Percentiles rank a stretch among this genome's conserved stretches.
phyloP scores from a whole-genome alignment of 2,797 vertebrate genomes.

The Argyrosomus regius region DNA sequence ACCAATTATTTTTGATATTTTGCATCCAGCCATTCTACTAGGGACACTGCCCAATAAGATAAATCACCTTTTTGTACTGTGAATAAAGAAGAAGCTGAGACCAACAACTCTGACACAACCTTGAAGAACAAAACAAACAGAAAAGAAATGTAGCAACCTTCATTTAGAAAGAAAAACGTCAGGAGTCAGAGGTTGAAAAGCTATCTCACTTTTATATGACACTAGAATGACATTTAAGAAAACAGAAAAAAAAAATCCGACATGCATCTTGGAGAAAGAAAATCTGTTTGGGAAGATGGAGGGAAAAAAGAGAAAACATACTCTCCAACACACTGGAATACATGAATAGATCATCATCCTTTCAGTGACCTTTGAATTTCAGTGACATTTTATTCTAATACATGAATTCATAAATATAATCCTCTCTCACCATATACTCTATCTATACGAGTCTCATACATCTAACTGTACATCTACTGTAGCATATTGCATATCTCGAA shows the following conservation, averaged over 20 bases:
- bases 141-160: not conserved
- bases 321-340: constrained; percentile 52
- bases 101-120: not conserved
- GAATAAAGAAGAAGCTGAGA: not conserved
- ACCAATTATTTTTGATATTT: not conserved
- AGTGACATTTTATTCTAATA: constrained; percentile 70
- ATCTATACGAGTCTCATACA: constrained; percentile 72
- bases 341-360: constrained; percentile 67
- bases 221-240: constrained; percentile 78
- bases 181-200: constrained; percentile 71
- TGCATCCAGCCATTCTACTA: not conserved
- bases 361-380: constrained; percentile 71
- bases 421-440: constrained; percentile 69
- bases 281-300: constrained; percentile 17
- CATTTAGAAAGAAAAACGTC: constrained; percentile 32
- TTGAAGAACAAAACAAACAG: not conserved
- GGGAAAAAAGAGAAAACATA: constrained; percentile 34
- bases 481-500: constrained; percentile 79
- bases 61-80: fast-evolving
- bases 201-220: constrained; percentile 79
- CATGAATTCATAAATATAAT: constrained; percentile 76
- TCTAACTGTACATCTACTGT: constrained; percentile 72
- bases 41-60: not conserved
- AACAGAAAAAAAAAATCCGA: constrained; percentile 56
- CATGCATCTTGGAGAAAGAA: constrained; percentile 67